These are phyloP conservation scores for Neelides folsomi DNA, from an alignment of 2,888 invertebrate genomes.

Conservation along the genomic window DNA sequence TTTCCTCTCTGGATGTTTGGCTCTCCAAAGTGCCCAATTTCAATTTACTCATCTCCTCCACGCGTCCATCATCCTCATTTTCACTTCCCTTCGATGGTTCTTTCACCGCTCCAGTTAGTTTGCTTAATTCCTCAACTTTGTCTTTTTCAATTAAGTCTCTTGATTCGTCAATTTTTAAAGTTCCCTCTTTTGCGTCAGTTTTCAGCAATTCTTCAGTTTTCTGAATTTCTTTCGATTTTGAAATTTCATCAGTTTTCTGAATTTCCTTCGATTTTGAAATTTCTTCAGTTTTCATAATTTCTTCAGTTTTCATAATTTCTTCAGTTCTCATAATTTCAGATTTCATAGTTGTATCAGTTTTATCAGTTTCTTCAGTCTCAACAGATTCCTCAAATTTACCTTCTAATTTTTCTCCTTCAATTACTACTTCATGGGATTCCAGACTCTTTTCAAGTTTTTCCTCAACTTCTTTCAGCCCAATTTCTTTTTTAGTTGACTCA, in stretches of 20 bases:
- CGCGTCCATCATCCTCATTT: not conserved
- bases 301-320: too few relatives aligned
- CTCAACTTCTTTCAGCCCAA: too few relatives aligned
- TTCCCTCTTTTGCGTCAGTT: constrained; percentile 14
- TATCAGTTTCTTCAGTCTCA: constrained; percentile 11
- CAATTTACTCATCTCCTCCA: not conserved
- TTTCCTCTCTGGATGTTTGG: not conserved
- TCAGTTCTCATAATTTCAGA: too few relatives aligned
- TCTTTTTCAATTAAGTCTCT: constrained; percentile 8
- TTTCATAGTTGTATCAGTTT: constrained; percentile 6
- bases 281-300: too few relatives aligned
- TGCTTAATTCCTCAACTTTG: constrained; percentile 8
- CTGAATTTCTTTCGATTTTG: not conserved
- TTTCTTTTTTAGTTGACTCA: too few relatives aligned
- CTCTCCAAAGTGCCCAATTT: not conserved
- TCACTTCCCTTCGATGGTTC: constrained; percentile 7
- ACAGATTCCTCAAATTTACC: not conserved
- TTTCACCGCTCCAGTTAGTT: constrained; percentile 9
- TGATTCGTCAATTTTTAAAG: not conserved
- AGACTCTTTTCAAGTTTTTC: not conserved
- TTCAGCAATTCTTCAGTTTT: constrained; percentile 2
- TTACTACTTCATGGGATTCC: not conserved
- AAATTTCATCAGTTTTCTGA: constrained; percentile 12
- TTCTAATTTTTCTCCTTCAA: constrained; percentile 5
- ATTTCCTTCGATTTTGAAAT: too few relatives aligned